Evolutionary conservation across 2,888 invertebrate genomes (phyloP), one percentile per base, ranked within the genome.

Genomic region (Torymus tubicola): DNA sequence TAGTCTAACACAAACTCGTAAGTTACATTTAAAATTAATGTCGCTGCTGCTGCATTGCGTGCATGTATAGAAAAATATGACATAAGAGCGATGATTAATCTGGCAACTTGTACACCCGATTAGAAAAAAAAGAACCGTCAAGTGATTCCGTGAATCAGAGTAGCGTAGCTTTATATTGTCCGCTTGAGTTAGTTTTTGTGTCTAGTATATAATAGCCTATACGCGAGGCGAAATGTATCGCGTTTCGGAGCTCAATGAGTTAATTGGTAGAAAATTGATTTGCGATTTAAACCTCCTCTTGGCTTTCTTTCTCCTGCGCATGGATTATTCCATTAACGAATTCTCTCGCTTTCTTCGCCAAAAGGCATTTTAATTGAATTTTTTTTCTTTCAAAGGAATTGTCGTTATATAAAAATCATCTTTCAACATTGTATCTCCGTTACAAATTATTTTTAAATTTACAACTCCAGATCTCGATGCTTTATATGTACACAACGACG

Each of bases 201-300:
- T 13, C 4, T 53, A 31, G 24, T 65, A 61, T 13, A 12, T 53
- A 21, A 2, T 21, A 21, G 21, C 21, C 2, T 21, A 21, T 60
- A 21, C 53, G 4, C 42, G 12, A 61, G 55, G 60, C 64, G 67
- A 50, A 52, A 31, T 64, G 18, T 5, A 42, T 67, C 16, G 21
- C 16, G 21, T 71, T 57, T 50, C 42, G 2, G 61, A 52, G 31
- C 57, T 68, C 55, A 63, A 78, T 74, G 73, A 69, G 60, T 64
- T 78, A 70, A 81, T 61, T 61, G 74, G 31, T 24, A 55, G 73
- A 73, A 69, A 74, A 73, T 81, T 64, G 73, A 81, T 69, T 73
- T 58, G 73, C 64, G 69, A 71, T 64, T 52, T 10, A 21, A n/a
- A 58, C 57, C 55, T 63, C 55, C 42, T 31, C 24, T 57, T 14